These are phyloP conservation scores for Melopsittacus undulatus DNA, from an alignment of 2,797 vertebrate species.

Conservation along the genomic window DNA sequence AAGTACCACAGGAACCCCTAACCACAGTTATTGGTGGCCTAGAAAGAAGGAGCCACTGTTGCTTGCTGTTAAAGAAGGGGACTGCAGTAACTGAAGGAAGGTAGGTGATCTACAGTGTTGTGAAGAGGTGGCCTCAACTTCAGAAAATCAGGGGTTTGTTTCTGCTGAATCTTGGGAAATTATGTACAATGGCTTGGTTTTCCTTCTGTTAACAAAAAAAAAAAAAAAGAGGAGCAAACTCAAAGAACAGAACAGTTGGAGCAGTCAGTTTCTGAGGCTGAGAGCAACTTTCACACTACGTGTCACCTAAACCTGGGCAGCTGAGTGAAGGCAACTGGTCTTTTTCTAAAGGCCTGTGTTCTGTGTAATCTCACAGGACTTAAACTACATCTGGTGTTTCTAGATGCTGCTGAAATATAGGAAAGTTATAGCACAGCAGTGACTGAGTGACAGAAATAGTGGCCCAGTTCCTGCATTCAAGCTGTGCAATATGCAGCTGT, in stretches of 20 bases:
- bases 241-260: background rate
- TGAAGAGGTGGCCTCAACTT: background rate
- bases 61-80: background rate
- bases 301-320: background rate
- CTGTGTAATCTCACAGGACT: background rate
- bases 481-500: background rate
- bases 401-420: constrained; percentile 19
- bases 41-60: background rate
- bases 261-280: background rate
- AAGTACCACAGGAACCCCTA: background rate
- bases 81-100: background rate
- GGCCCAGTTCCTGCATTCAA: background rate
- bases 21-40: too few species aligned
- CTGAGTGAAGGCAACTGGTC: background rate
- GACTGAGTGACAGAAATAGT: background rate
- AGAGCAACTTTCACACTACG: background rate
- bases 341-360: background rate
- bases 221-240: accelerated
- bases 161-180: background rate
- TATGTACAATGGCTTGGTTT: background rate
- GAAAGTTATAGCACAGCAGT: background rate
- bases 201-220: background rate
- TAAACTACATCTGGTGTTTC: constrained; percentile 27
- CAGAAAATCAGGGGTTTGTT: background rate
- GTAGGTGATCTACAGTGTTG: background rate